These are phyloP conservation scores for Phyto melanocephala DNA, from an alignment of 2,888 invertebrate genomes.

Conservation along the genomic window DNA sequence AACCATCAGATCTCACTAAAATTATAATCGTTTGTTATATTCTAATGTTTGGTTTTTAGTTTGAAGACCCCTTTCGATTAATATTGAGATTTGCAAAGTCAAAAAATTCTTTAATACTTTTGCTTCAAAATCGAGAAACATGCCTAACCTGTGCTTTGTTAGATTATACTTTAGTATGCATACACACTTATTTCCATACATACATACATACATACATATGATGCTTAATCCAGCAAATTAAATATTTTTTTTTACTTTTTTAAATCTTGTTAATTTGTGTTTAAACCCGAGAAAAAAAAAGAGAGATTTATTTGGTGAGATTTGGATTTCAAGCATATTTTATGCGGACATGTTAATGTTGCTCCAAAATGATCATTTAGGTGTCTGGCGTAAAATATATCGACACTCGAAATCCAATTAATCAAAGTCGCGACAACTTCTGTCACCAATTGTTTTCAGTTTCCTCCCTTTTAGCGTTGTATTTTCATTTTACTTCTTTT, in stretches of 20 bases:
- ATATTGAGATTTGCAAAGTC: no score
- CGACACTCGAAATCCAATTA: conserved; percentile 72
- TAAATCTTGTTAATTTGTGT: conserved; percentile 34
- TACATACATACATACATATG: not conserved
- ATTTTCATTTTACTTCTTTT: not conserved
- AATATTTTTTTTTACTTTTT: not conserved
- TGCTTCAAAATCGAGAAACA: no score
- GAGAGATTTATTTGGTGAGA: conserved; percentile 49
- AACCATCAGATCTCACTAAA: no score
- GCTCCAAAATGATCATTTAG: conserved; percentile 52
- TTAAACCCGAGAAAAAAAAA: not conserved
- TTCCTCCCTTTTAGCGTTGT: conserved; percentile 21
- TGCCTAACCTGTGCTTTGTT: no score
- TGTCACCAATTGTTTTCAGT: conserved; percentile 66
- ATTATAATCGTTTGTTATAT: no score
- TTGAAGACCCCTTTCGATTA: no score
- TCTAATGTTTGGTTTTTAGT: no score
- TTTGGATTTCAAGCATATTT: conserved; percentile 52
- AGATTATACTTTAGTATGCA: no score
- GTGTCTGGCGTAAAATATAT: conserved; percentile 66
- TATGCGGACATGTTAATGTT: conserved; percentile 46
- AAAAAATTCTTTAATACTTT: no score
- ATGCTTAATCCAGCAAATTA: conserved; percentile 25
- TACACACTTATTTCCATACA: no score
- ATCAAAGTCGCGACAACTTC: conserved; percentile 72